Evolutionary conservation across 2,113 vertebrate genomes (phyloP).

Genomic region (Pagrus major): DNA sequence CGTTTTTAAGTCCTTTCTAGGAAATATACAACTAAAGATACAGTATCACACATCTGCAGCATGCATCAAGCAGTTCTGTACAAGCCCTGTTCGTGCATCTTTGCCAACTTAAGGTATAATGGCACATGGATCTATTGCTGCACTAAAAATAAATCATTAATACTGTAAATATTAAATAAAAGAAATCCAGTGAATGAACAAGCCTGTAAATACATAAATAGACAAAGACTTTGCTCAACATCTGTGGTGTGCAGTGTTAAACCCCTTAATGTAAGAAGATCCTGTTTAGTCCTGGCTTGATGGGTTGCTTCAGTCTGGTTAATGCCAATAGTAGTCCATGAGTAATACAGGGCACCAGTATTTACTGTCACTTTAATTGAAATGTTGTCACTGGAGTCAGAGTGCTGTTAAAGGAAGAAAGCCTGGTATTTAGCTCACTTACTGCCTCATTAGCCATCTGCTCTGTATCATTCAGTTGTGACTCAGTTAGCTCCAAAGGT

Average conservation of each 20-base stretch:
- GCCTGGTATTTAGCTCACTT: constrained; percentile 41
- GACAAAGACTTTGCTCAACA: constrained; percentile 20
- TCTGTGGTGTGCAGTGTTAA: background rate
- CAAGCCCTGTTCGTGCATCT: constrained; percentile 33
- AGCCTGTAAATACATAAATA: constrained; percentile 23
- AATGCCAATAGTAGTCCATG: constrained; percentile 5
- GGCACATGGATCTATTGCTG: constrained; percentile 52
- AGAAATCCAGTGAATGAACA: background rate
- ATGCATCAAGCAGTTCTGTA: constrained; percentile 42
- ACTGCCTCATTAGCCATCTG: constrained; percentile 50
- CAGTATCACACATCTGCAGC: constrained; percentile 24
- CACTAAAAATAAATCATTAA: constrained; percentile 45
- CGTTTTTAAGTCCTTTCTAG: constrained; percentile 32
- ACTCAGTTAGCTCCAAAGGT: constrained; percentile 31
- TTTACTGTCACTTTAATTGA: constrained; percentile 26
- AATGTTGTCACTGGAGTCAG: constrained; percentile 14
- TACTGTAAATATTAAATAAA: constrained; percentile 22
- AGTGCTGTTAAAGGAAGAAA: constrained; percentile 11
- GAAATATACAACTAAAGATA: constrained; percentile 32
- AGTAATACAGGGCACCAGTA: background rate
- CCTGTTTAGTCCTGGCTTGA: constrained; percentile 15
- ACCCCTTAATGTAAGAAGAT: background rate
- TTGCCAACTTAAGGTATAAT: constrained; percentile 61
- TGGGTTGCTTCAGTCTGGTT: background rate
- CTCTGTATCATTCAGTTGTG: constrained; percentile 29